Percentiles rank a stretch among this genome's conserved stretches.
Conservation (phyloP, 2,113 vertebrate genomes). For the Stigmatopora argus region DNA sequence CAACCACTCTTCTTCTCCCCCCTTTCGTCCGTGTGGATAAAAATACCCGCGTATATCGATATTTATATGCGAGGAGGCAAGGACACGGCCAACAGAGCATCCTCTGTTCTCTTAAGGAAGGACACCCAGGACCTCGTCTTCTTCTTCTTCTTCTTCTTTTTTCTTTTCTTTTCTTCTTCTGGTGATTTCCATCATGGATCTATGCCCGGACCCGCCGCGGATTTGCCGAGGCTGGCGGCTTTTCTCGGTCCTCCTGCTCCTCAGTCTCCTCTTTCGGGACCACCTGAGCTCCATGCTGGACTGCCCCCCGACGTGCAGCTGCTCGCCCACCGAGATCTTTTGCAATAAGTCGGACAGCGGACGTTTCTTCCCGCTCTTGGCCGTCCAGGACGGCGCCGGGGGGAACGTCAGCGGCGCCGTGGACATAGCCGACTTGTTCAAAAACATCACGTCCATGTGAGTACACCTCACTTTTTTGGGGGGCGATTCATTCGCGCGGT, state of each 20-base stretch:
- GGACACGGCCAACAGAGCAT: conserved; percentile 54
- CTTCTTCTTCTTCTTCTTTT: conserved; percentile 45
- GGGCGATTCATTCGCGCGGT: not conserved
- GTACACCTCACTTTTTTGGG: conserved; percentile 49
- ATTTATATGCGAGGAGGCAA: conserved; percentile 1
- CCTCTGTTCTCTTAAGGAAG: conserved; percentile 61
- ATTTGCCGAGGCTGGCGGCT: conserved; percentile 87
- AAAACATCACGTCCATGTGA: conserved; percentile 97
- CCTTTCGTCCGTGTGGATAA: not conserved
- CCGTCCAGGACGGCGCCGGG: conserved; percentile 85
- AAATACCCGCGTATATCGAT: not conserved
- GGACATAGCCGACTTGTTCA: conserved; percentile 89
- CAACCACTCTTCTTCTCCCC: not conserved
- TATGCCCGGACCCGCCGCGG: conserved; percentile 66
- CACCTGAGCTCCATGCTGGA: conserved; percentile 91
- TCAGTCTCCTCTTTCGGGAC: conserved; percentile 89
- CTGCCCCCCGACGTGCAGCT: conserved; percentile 96
- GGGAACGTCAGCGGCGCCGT: conserved; percentile 67
- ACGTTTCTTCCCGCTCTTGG: conserved; percentile 90
- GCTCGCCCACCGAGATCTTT: conserved; percentile 90
- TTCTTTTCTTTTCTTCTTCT: conserved; percentile 27
- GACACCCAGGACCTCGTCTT: conserved; percentile 39
- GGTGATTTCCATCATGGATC: conserved; percentile 61
- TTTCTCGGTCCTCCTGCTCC: conserved; percentile 71
- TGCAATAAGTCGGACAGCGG: conserved; percentile 94